These are phyloP conservation scores for Drosophila anomelani DNA, from an alignment of 2,888 invertebrate species.

Conservation along the genomic window DNA sequence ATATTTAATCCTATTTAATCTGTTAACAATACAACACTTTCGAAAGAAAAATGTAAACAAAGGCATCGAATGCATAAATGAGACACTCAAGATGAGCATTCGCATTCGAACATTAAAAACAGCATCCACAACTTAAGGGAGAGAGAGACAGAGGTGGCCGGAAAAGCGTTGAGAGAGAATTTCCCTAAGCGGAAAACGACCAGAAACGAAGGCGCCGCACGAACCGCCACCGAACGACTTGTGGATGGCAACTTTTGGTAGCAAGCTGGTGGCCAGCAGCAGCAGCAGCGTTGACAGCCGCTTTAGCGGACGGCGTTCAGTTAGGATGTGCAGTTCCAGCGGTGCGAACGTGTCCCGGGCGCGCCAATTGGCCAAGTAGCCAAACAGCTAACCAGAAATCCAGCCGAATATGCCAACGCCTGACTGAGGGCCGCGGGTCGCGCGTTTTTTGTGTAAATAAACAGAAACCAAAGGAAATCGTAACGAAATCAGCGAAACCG, in stretches of 20 bases:
- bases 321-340: slow-evolving; percentile 83
- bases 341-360: slow-evolving; percentile 82
- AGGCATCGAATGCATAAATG: slow-evolving; percentile 26
- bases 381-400: slow-evolving; percentile 19
- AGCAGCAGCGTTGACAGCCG: slow-evolving; percentile 24
- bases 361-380: slow-evolving; percentile 68
- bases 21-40: slow-evolving; percentile 21
- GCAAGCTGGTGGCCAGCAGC: slow-evolving; percentile 49
- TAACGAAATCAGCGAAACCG: slow-evolving; percentile 7
- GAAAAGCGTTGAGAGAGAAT: slow-evolving; percentile 3
- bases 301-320: slow-evolving; percentile 67
- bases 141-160: neutral
- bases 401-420: slow-evolving; percentile 55
- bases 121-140: slow-evolving; percentile 22
- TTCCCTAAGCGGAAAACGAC: slow-evolving; percentile 25
- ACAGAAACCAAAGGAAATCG: slow-evolving; percentile 12
- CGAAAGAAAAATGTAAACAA: slow-evolving; percentile 31
- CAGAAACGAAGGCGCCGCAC: slow-evolving; percentile 16
- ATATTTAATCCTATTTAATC: slow-evolving; percentile 7
- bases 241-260: slow-evolving; percentile 64
- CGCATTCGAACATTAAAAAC: neutral
- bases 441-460: slow-evolving; percentile 58
- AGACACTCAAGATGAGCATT: slow-evolving; percentile 21
- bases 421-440: slow-evolving; percentile 48
- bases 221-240: slow-evolving; percentile 24